phyloP scores from a whole-genome alignment of 1,140 invertebrate species.

The Phymastichus coffea region DNA sequence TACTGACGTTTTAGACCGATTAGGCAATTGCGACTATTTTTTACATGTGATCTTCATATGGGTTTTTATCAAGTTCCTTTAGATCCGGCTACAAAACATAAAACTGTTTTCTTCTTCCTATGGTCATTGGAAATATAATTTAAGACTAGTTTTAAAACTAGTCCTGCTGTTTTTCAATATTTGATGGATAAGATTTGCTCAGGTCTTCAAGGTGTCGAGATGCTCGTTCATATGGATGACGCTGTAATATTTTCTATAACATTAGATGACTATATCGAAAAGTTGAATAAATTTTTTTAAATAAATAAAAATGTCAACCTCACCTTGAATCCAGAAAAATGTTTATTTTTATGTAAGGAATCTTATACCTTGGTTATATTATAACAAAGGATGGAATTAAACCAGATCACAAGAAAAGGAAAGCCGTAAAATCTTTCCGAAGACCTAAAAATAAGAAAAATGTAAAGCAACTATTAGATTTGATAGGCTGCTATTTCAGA shows the following conservation, averaged over 20 bases:
- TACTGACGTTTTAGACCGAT: slow-evolving; percentile 44
- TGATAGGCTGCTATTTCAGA: no score
- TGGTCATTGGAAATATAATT: slow-evolving; percentile 39
- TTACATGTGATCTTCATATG: slow-evolving; percentile 47
- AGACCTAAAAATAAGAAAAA: not conserved
- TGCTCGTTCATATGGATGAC: not conserved
- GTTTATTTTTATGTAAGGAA: not conserved
- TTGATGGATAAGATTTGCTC: slow-evolving; percentile 43
- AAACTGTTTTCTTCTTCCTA: slow-evolving; percentile 41
- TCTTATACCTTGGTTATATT: not conserved
- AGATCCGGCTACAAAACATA: not conserved
- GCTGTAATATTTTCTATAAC: not conserved
- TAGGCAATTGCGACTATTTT: slow-evolving; percentile 45
- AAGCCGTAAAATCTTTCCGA: not conserved
- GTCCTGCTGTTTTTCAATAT: slow-evolving; percentile 42
- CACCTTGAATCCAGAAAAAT: not conserved
- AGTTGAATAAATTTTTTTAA: not conserved
- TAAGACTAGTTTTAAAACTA: slow-evolving; percentile 39
- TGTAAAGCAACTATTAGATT: not conserved
- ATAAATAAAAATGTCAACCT: not conserved
- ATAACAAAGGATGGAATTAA: not conserved
- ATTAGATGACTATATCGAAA: not conserved
- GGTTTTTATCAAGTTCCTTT: slow-evolving; percentile 45
- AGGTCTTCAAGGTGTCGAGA: not conserved
- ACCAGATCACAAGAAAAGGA: not conserved